phyloP scores from a whole-genome alignment of 2,888 invertebrate genomes.

The Drosophila pullipes region DNA sequence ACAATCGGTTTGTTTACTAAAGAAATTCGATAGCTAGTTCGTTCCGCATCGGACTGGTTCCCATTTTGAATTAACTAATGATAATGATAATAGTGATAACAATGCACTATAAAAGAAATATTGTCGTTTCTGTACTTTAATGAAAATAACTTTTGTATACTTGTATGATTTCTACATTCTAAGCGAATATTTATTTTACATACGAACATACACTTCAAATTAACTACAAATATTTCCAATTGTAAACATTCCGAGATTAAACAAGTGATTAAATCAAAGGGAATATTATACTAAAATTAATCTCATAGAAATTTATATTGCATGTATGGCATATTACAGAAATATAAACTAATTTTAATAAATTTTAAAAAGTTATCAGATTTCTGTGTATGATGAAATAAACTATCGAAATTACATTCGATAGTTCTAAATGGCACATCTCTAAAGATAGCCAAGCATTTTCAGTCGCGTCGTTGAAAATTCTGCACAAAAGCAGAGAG shows the following conservation, averaged over 20 bases:
- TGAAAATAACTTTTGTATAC: not conserved
- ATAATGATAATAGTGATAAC: not conserved
- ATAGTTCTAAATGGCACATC: constrained; percentile 17
- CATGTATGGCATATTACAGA: not conserved
- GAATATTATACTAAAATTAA: not conserved
- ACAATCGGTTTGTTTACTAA: constrained; percentile 28
- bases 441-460: constrained; percentile 23
- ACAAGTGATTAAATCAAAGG: not conserved
- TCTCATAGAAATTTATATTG: not conserved
- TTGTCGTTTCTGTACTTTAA: not conserved
- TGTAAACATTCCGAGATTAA: not conserved
- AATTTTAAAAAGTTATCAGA: not conserved
- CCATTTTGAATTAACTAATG: not conserved
- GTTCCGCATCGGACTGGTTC: constrained; percentile 1
- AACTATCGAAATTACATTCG: constrained; percentile 4
- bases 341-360: not conserved
- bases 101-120: not conserved
- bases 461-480: constrained; percentile 33
- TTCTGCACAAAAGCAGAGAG: not conserved
- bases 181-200: not conserved
- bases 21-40: constrained; percentile 33
- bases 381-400: not conserved
- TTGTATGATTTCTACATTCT: not conserved
- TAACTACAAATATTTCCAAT: not conserved
- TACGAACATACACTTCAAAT: not conserved